Evolutionary conservation across 2,797 vertebrate genomes (phyloP).

Genomic region (Sus cebifrons): DNA sequence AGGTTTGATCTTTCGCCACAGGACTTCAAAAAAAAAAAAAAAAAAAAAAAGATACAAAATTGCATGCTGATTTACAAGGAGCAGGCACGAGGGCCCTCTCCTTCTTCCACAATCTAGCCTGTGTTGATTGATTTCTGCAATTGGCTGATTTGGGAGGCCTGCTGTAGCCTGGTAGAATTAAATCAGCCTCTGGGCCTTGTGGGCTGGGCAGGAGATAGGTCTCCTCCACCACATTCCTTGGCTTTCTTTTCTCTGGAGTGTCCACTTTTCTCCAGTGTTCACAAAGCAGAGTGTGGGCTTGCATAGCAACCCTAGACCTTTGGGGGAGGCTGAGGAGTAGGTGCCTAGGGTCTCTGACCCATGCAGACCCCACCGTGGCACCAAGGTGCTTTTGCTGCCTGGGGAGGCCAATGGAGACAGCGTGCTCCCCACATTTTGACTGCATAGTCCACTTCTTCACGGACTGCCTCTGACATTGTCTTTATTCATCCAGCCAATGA

Average conservation of each 20-base stretch:
- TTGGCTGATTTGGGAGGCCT: neutral
- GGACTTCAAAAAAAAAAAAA: too few relatives aligned
- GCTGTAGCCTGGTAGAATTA: neutral
- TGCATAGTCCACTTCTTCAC: too few relatives aligned
- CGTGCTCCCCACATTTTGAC: too few relatives aligned
- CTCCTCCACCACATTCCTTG: neutral
- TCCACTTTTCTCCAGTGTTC: neutral
- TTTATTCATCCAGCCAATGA: neutral
- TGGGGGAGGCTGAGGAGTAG: neutral
- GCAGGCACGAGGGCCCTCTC: neutral
- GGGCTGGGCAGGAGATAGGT: neutral
- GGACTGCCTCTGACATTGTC: neutral
- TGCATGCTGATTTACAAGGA: neutral
- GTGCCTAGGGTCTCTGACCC: neutral
- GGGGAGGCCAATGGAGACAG: neutral
- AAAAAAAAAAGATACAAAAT: neutral
- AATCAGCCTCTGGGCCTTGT: neutral
- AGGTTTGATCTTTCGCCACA: too few relatives aligned
- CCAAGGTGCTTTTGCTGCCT: neutral
- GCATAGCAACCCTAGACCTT: neutral
- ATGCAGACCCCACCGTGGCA: neutral
- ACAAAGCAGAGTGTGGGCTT: neutral
- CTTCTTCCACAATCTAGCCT: rapidly evolving
- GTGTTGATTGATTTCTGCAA: neutral
- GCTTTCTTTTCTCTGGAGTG: neutral